Base-by-base conservation (phyloP, 2,888 invertebrate species). In the Eretmocerus hayati region DNA sequence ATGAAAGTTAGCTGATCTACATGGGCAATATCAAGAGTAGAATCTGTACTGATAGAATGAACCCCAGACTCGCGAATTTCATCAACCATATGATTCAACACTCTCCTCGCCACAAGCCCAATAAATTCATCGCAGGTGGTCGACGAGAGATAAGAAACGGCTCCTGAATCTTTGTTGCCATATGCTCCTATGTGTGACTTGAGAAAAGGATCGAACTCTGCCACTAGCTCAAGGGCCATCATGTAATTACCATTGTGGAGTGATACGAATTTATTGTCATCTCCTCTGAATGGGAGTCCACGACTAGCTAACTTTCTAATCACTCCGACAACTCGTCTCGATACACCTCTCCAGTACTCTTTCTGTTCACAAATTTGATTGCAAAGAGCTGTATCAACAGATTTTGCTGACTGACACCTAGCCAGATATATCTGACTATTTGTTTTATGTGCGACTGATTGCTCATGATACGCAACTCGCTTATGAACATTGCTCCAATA, bases 61-160 rank as follows among this genome's bases (percentile, higher is more conserved):
- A 56, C 59, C 46, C 57, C 56, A 21, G 57, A 47, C 19, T 23
- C 23, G 33, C 50, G 55, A 2, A 54, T 50, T 38, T 55, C 56
- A n/a, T 40, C 32, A 6, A 48, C 42, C 18, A 62, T 58, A 30
- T 46, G 39, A 30, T 57, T 48, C 13, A 53, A 50, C 32, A 60
- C 53, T 58, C 58, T 58, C 30, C 58, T 31, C 26, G 54, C 56
- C 58, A 66, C 59, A 22, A 64, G 48, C 33, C 40, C 26, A 56
- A 63, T 62, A 42, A 65, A 56, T 47, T 65, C 61, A 50, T 65
- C 62, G 46, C 62, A 63, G 43, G 60, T 52, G 31, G 59, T 61
- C 53, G 56, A 58, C 8, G 60, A 61, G 19, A 63, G 48, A 48
- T 66, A 65, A 4, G 56, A 58, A 16, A 54, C 56, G 13, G 44